A percentile compares a stretch with the other conserved stretches of the same genome.
These are phyloP conservation scores for Trichonephila clavipes DNA, from an alignment of 1,140 invertebrate species.

Conservation along the genomic window DNA sequence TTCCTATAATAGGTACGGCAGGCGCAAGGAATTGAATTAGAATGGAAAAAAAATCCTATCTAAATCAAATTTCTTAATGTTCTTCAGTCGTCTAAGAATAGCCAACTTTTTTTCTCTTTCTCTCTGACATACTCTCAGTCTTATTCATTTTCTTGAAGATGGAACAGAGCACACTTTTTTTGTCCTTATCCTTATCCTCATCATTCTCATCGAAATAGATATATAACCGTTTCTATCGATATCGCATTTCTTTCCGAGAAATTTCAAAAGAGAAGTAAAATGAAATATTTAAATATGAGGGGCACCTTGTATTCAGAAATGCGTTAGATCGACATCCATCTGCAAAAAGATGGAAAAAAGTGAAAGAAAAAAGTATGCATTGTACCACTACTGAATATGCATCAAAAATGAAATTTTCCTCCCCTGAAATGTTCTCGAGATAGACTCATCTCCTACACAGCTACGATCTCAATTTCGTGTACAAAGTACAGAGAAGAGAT, in stretches of 20 bases:
- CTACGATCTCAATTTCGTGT: conserved; percentile 61
- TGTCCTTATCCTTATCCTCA: conserved; percentile 32
- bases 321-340: conserved; percentile 53
- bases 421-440: conserved; percentile 23
- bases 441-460: conserved; percentile 39
- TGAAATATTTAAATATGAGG: conserved; percentile 74
- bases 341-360: neutral
- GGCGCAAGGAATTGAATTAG: conserved; percentile 53
- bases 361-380: conserved; percentile 5
- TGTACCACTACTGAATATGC: conserved; percentile 64
- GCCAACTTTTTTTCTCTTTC: neutral
- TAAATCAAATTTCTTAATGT: conserved; percentile 54
- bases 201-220: conserved; percentile 73
- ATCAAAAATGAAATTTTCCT: conserved; percentile 69
- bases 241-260: neutral
- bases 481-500: conserved; percentile 44
- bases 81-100: conserved; percentile 23
- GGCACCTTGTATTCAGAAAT: conserved; percentile 55
- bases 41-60: conserved; percentile 27
- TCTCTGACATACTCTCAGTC: neutral
- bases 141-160: neutral
- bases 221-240: conserved; percentile 62
- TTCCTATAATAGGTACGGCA: conserved; percentile 10
- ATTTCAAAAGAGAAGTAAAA: conserved; percentile 49
- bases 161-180: neutral